Evolutionary conservation across 2,888 invertebrate genomes (phyloP).

Genomic region (Bhutanitis thaidina): DNA sequence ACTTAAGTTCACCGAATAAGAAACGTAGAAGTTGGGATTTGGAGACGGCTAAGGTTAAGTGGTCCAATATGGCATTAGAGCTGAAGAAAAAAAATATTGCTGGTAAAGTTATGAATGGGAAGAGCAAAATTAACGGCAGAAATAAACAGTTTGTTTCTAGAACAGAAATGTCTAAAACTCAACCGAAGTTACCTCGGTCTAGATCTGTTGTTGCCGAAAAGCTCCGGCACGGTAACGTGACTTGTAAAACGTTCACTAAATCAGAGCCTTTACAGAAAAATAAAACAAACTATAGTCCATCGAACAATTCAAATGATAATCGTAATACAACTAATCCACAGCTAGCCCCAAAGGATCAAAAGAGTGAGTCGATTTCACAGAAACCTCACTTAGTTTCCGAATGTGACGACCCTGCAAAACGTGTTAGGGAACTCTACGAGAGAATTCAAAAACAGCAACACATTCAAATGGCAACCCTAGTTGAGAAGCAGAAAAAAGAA

Average conservation of each 20-base stretch:
- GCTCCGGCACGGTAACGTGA: constrained; percentile 30
- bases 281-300: constrained; percentile 38
- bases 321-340: constrained; percentile 30
- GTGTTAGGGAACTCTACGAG: constrained; percentile 64
- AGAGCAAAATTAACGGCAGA: constrained; percentile 17
- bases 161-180: constrained; percentile 29
- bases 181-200: constrained; percentile 31
- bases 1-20: constrained; percentile 46
- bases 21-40: constrained; percentile 72
- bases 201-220: constrained; percentile 39
- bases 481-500: constrained; percentile 83
- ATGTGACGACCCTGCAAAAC: constrained; percentile 55
- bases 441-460: constrained; percentile 83
- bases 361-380: constrained; percentile 14
- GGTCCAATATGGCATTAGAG: constrained; percentile 73
- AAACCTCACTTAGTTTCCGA: constrained; percentile 34
- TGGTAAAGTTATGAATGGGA: constrained; percentile 14
- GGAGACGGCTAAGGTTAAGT: constrained; percentile 69
- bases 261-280: constrained; percentile 42
- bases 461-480: constrained; percentile 80
- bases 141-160: constrained; percentile 17
- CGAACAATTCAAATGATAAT: constrained; percentile 33
- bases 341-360: constrained; percentile 12
- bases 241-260: constrained; percentile 37
- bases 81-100: constrained; percentile 40